Conservation (phyloP, 2,888 invertebrate species). For the Brachypterus glaber region DNA sequence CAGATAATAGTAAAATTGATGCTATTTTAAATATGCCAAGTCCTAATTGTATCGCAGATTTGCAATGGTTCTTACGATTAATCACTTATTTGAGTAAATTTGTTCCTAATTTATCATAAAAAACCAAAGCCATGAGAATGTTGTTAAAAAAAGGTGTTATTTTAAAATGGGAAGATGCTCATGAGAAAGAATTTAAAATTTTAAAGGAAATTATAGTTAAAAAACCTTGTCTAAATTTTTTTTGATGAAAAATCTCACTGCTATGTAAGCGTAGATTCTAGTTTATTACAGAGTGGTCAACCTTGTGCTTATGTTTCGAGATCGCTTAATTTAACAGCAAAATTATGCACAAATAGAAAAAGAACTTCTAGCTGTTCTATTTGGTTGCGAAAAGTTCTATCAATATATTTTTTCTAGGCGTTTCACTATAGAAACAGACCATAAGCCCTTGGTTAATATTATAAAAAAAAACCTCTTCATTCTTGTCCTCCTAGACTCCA, state of each 20-base stretch:
- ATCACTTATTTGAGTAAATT: slow-evolving; percentile 23
- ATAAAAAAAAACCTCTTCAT: too few relatives aligned
- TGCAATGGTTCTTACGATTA: slow-evolving; percentile 20
- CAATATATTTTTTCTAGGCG: too few relatives aligned
- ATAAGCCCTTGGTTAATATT: too few relatives aligned
- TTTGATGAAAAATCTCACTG: slow-evolving; percentile 24
- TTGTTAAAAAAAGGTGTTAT: slow-evolving; percentile 19
- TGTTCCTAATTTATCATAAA: slow-evolving; percentile 22
- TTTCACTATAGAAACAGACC: too few relatives aligned
- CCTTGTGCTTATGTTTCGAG: slow-evolving; percentile 31
- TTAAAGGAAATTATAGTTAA: slow-evolving; percentile 26
- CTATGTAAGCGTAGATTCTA: slow-evolving; percentile 28
- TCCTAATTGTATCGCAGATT: too few relatives aligned
- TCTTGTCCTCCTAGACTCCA: too few relatives aligned
- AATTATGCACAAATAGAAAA: slow-evolving; percentile 34
- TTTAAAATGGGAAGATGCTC: slow-evolving; percentile 22
- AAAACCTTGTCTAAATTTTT: slow-evolving; percentile 26
- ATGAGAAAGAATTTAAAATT: slow-evolving; percentile 23
- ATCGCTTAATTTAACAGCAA: slow-evolving; percentile 25
- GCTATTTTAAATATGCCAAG: too few relatives aligned
- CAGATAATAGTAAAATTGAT: too few relatives aligned
- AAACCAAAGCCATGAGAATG: slow-evolving; percentile 20
- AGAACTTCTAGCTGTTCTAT: slow-evolving; percentile 18
- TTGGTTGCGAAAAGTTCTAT: too few relatives aligned
- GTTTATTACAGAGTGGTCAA: slow-evolving; percentile 25